phyloP scores from a whole-genome alignment of 1,140 invertebrate genomes.

The Olivierus martensii region DNA sequence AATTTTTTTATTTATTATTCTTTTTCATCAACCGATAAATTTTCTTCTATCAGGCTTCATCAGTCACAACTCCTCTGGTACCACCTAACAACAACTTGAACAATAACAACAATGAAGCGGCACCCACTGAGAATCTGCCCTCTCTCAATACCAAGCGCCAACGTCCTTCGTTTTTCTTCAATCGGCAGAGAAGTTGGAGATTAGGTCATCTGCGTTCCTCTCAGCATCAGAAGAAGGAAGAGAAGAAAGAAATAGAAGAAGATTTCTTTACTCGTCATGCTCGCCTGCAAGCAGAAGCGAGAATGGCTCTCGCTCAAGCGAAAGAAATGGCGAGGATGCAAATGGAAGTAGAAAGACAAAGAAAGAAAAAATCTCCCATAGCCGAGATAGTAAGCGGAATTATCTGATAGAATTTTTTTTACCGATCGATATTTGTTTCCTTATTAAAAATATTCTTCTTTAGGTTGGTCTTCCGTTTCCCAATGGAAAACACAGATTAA shows the following conservation, averaged over 20 bases:
- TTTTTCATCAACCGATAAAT: too few relatives aligned
- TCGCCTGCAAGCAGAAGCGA: conserved; percentile 69
- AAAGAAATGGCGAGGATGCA: conserved; percentile 85
- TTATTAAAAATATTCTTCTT: conserved; percentile 29
- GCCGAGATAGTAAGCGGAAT: conserved; percentile 58
- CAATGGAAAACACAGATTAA: conserved; percentile 60
- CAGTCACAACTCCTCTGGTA: too few relatives aligned
- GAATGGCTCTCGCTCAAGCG: conserved; percentile 76
- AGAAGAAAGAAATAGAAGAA: conserved; percentile 1
- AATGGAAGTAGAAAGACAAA: conserved; percentile 75
- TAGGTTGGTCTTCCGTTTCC: conserved; percentile 69
- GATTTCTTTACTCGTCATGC: conserved; percentile 14
- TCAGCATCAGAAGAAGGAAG: background rate
- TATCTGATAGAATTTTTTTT: too few relatives aligned
- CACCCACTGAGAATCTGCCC: background rate
- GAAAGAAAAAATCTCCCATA: conserved; percentile 63
- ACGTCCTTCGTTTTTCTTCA: conserved; percentile 17
- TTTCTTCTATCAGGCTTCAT: too few relatives aligned
- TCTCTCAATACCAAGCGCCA: conserved; percentile 7
- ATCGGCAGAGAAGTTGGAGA: conserved; percentile 11
- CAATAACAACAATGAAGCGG: too few relatives aligned
- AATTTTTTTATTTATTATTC: too few relatives aligned
- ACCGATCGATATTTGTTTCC: too few relatives aligned
- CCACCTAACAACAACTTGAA: too few relatives aligned
- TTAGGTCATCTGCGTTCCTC: background rate